Percentiles rank a stretch among this genome's conserved stretches.
These are phyloP conservation scores for Anseranas semipalmata DNA, from an alignment of 2,113 vertebrate genomes.

Conservation along the genomic window DNA sequence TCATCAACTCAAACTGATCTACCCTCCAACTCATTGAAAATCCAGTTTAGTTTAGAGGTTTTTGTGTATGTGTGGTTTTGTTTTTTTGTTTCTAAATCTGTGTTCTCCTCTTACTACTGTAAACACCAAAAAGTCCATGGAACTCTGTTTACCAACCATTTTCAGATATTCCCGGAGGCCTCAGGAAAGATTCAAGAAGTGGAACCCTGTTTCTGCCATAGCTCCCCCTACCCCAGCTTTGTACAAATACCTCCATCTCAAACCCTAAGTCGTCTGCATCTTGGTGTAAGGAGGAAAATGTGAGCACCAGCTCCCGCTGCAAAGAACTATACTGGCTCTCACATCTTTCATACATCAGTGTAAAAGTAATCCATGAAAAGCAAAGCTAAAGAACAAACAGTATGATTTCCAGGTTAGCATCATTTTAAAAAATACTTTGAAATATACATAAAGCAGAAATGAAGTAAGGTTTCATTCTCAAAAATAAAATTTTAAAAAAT, in stretches of 20 bases:
- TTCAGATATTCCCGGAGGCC: neutral
- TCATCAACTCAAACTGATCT: neutral
- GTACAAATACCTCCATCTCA: neutral
- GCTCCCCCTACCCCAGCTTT: neutral
- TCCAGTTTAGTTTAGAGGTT: neutral
- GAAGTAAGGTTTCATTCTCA: neutral
- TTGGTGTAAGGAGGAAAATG: fast-evolving
- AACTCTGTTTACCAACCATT: neutral
- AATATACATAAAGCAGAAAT: neutral
- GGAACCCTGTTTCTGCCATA: neutral
- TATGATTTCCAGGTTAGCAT: neutral
- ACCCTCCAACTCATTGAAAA: neutral
- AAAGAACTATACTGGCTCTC: neutral
- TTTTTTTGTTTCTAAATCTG: neutral
- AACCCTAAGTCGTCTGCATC: neutral
- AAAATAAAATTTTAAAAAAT: neutral
- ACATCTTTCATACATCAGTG: too few species aligned
- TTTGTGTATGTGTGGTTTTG: neutral
- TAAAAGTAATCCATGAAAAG: neutral
- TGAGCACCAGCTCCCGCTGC: neutral
- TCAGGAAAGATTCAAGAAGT: neutral
- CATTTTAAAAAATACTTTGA: neutral
- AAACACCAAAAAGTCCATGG: neutral
- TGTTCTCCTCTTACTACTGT: neutral
- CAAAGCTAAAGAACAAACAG: neutral